A percentile compares a stretch with the other conserved stretches of the same genome.
These are phyloP conservation scores for Campoletis sonorensis DNA, from an alignment of 1,140 invertebrate genomes.

Conservation along the genomic window DNA sequence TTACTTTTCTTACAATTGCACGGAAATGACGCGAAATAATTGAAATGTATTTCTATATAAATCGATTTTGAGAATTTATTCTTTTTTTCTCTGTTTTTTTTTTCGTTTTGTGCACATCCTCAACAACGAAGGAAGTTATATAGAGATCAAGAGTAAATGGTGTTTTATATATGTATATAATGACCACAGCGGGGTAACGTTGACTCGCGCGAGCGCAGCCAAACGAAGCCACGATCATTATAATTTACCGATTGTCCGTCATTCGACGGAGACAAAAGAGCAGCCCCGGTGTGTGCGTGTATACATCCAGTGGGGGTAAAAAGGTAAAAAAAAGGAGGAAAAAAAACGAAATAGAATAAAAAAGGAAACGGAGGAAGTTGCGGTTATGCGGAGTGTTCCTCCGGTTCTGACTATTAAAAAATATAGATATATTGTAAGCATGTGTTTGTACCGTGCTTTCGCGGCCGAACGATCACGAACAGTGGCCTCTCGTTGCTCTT, in stretches of 20 bases:
- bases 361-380: constrained; percentile 41
- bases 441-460: constrained; percentile 64
- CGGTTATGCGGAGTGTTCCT: constrained; percentile 35
- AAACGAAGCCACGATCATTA: constrained; percentile 40
- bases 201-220: constrained; percentile 28
- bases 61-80: constrained; percentile 10
- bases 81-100: background rate
- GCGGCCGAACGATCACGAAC: constrained; percentile 64
- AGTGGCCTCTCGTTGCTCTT: constrained; percentile 43
- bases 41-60: constrained; percentile 25
- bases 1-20: constrained; percentile 1
- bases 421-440: background rate
- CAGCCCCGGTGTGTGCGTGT: background rate
- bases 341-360: constrained; percentile 12
- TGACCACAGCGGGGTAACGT: constrained; percentile 6
- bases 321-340: constrained; percentile 39
- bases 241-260: constrained; percentile 44
- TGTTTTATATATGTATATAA: background rate
- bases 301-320: constrained; percentile 8
- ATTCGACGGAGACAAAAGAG: constrained; percentile 38
- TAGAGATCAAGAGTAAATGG: background rate
- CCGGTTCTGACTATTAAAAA: background rate
- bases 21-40: constrained; percentile 24
- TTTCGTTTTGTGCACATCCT: constrained; percentile 4
- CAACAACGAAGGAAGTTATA: constrained; percentile 26